Percentiles rank a stretch among this genome's conserved stretches.
Conservation (phyloP, 2,113 vertebrate species). For the Propithecus coquereli region DNA sequence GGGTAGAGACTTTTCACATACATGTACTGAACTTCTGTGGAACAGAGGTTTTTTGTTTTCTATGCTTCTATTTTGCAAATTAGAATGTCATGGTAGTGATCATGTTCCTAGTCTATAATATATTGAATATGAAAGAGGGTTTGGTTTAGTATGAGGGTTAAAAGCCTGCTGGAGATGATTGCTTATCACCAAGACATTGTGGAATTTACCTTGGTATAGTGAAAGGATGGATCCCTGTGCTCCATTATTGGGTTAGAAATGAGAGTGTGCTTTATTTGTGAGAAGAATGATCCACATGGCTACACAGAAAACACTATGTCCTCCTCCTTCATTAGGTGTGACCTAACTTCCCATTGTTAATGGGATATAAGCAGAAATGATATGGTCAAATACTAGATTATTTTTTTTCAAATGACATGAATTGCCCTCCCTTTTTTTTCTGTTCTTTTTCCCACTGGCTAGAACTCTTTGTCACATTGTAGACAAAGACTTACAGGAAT, state of each 20-base stretch:
- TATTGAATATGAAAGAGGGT: not conserved
- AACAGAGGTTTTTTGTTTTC: not conserved
- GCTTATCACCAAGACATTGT: not conserved
- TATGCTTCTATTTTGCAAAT: not conserved
- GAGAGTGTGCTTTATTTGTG: not conserved
- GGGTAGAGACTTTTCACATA: not conserved
- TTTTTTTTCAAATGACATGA: not conserved
- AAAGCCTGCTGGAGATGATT: not conserved
- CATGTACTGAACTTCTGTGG: not conserved
- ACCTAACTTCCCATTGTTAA: not conserved
- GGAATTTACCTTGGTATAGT: not conserved
- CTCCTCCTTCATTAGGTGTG: not conserved
- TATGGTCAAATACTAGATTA: not conserved
- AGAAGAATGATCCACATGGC: not conserved
- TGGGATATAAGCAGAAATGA: not conserved
- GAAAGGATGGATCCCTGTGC: not conserved
- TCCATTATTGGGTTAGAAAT: not conserved
- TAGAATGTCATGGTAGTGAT: not conserved
- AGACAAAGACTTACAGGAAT: not conserved
- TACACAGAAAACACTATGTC: fast-evolving
- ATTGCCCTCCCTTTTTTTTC: not conserved
- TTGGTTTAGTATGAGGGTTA: not conserved
- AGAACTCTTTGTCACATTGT: not conserved
- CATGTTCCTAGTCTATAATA: not conserved
- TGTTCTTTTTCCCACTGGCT: not conserved